A percentile compares a stretch with the other conserved stretches of the same genome.
These are phyloP conservation scores for Megaceryle maxima DNA, from an alignment of 2,113 vertebrate species.

Conservation along the genomic window DNA sequence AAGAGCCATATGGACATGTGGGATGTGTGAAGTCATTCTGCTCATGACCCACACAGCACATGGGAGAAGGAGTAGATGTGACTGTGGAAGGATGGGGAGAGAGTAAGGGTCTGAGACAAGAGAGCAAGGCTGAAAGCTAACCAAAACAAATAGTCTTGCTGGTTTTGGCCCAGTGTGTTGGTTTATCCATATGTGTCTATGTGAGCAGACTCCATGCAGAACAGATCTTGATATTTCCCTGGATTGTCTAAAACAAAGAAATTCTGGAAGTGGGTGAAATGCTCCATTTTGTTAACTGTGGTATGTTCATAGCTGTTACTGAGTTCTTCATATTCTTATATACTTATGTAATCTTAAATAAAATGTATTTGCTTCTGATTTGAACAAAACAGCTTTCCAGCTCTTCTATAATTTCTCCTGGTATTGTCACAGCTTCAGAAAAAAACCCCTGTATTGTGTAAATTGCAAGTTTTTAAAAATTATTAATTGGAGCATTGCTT, in stretches of 20 bases:
- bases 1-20: background rate
- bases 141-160: background rate
- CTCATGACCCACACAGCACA: background rate
- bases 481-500: background rate
- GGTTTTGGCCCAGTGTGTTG: background rate
- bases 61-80: fast-evolving
- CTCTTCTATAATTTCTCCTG: background rate
- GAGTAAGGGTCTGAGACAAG: background rate
- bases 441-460: background rate
- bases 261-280: background rate
- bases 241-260: background rate
- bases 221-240: background rate
- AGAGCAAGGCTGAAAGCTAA: background rate
- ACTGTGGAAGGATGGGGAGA: background rate
- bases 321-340: background rate
- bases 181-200: background rate
- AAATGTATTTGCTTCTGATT: background rate
- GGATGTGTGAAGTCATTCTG: background rate
- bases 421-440: background rate
- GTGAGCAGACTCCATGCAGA: background rate
- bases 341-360: background rate
- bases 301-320: background rate
- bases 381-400: background rate
- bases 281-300: background rate
- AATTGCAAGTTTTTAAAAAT: background rate